Conservation (phyloP, 2,113 vertebrate genomes). For the Chauna torquata region DNA sequence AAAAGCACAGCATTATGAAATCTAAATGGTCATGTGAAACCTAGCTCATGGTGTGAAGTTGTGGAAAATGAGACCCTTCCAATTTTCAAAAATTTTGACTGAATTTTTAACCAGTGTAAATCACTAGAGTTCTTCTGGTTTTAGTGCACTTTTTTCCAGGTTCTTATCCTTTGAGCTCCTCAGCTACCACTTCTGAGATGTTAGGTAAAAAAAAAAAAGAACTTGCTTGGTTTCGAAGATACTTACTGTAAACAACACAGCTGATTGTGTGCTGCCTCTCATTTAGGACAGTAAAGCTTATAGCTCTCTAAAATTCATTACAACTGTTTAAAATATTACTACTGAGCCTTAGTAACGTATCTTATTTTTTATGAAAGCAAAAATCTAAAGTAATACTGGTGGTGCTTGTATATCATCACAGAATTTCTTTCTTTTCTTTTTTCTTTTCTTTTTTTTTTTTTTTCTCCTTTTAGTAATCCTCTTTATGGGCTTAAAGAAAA, state of each 20-base stretch:
- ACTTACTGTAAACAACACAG: neutral
- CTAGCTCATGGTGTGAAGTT: neutral
- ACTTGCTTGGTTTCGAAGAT: neutral
- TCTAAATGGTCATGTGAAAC: neutral
- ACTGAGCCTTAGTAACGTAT: neutral
- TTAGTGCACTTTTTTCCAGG: neutral
- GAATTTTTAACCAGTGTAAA: neutral
- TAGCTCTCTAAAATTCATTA: neutral
- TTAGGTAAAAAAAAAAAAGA: neutral
- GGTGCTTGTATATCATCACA: neutral
- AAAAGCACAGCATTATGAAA: neutral
- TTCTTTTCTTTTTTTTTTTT: too few relatives aligned
- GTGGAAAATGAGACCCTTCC: neutral
- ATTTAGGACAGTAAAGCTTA: neutral
- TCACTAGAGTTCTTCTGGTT: neutral
- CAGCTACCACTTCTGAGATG: neutral
- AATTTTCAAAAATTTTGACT: neutral
- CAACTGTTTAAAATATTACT: constrained; percentile 4
- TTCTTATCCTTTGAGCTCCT: neutral
- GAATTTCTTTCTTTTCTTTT: neutral
- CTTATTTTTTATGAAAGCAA: neutral
- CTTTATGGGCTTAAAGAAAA: constrained; percentile 47
- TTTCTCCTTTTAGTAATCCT: neutral
- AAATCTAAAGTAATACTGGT: neutral
- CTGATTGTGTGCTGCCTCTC: rapidly evolving